Percentiles rank a stretch among this genome's conserved stretches.
phyloP scores from a whole-genome alignment of 2,888 invertebrate genomes.

The Zhuqinia jingwanae region DNA sequence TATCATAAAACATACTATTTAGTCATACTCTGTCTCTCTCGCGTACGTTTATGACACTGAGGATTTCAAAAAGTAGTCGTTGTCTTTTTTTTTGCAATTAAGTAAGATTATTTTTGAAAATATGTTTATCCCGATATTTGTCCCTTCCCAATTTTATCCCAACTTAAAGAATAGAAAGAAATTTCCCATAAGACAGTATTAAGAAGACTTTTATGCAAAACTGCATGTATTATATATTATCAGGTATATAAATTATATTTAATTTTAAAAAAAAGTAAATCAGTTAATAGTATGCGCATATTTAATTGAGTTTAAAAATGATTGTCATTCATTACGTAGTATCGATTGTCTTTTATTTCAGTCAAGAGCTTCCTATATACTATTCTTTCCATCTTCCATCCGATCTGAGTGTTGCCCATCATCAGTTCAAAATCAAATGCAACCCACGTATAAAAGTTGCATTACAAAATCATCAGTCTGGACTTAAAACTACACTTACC shows the following conservation, averaged over 20 bases:
- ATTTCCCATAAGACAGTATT: neutral
- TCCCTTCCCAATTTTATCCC: neutral
- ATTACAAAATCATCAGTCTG: constrained; percentile 60
- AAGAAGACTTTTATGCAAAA: neutral
- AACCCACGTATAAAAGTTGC: constrained; percentile 15
- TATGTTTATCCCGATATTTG: neutral
- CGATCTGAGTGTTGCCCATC: neutral
- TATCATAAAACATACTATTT: neutral
- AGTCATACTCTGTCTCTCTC: neutral
- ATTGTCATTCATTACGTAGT: constrained; percentile 31
- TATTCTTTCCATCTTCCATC: constrained; percentile 25
- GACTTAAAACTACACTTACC: constrained; percentile 49
- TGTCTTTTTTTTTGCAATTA: neutral
- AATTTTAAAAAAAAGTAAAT: constrained; percentile 1
- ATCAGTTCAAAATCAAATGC: constrained; percentile 46
- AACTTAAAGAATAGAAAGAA: neutral
- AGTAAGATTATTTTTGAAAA: neutral
- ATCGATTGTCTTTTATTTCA: constrained; percentile 54
- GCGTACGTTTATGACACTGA: constrained; percentile 8
- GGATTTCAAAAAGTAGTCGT: neutral
- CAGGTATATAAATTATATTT: constrained; percentile 10
- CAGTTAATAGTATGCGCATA: constrained; percentile 1
- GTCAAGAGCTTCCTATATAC: constrained; percentile 40
- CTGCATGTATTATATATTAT: neutral
- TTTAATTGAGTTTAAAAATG: neutral